Evolutionary conservation across 2,797 vertebrate genomes (phyloP), one percentile per base, ranked within the genome.

Genomic region (Coendou prehensilis): DNA sequence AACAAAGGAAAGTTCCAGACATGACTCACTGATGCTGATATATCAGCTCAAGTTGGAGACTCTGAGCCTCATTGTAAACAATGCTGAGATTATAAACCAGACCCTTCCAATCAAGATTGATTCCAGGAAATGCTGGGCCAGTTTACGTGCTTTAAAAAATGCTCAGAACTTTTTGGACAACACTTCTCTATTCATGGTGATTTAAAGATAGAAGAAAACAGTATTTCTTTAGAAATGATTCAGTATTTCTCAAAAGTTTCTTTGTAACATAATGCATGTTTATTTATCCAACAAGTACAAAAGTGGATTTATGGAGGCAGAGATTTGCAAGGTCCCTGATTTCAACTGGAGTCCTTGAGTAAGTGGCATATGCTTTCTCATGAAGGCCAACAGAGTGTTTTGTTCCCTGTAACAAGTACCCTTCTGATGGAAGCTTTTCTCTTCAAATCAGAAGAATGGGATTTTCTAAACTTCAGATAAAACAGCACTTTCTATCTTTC

Each of bases 51-150:
- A 88, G 82, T 41, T 87, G 85, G 85, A 82, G 47, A 67, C 78
- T 95, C 54, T n/a, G 59, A 96, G 37, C 30, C 80, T 95, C 56
- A 61, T 87, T 88, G 37, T 47, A 80, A 37, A 71, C 13, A 50
- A 87, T 71, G 50, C 37, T 71, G 76, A 91, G 83, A 87, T 96
- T 95, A 69, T 85, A 92, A 94, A 61, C 90, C 90, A 97, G 94
- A 95, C 84, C 69, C 75, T 59, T 93, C 61, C 84, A 80, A 92
- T 91, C 69, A 93, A 97, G 81, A 78, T 71, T 26, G 87, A 78
- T 82, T 95, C 87, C 92, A 95, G 89, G 87, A 97, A 97, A 82
- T 57, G 8, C 33, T 90, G 79, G 73, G 94, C 56, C 56, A 95
- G 80, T 28, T 96, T 95, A 52, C 15, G 30, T n/a, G 90, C 17